Percentiles rank a stretch among this genome's conserved stretches.
Conservation (phyloP, 2,888 invertebrate genomes). For the Oligia latruncula region DNA sequence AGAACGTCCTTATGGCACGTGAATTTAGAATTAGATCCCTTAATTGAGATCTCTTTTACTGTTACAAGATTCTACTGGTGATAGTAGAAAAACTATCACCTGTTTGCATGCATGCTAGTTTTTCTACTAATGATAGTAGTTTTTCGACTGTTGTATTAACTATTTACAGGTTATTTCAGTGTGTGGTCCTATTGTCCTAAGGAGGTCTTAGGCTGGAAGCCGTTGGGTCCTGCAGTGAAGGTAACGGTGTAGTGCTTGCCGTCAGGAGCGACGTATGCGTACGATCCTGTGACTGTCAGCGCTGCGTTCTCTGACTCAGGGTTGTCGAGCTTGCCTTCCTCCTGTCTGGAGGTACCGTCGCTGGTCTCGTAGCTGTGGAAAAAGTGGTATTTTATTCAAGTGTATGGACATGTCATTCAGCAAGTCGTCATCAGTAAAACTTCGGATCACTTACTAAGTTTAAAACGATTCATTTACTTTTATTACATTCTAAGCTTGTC, state of each 20-base stretch:
- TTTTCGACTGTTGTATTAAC: constrained; percentile 62
- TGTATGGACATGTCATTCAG: not conserved
- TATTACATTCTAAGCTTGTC: not conserved
- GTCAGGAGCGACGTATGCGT: constrained; percentile 91
- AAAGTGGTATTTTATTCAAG: not conserved
- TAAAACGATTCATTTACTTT: not conserved
- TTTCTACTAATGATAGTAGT: constrained; percentile 23
- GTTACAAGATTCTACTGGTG: constrained; percentile 50
- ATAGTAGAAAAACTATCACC: not conserved
- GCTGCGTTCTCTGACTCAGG: constrained; percentile 92
- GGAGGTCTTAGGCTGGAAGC: constrained; percentile 90
- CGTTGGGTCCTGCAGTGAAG: constrained; percentile 91
- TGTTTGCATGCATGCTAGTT: not conserved
- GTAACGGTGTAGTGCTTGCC: constrained; percentile 92
- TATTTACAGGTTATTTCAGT: constrained; percentile 61
- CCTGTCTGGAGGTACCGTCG: constrained; percentile 91
- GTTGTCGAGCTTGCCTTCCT: constrained; percentile 91
- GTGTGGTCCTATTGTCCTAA: constrained; percentile 80
- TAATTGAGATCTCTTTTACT: constrained; percentile 76
- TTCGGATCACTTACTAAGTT: not conserved
- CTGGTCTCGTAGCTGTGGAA: constrained; percentile 91
- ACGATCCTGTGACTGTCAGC: constrained; percentile 91
- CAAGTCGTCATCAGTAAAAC: not conserved
- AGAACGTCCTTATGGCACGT: constrained; percentile 84
- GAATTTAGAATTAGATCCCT: constrained; percentile 75